These are phyloP conservation scores for Trialeurodes vaporariorum DNA, from an alignment of 1,140 invertebrate genomes.

Conservation along the genomic window DNA sequence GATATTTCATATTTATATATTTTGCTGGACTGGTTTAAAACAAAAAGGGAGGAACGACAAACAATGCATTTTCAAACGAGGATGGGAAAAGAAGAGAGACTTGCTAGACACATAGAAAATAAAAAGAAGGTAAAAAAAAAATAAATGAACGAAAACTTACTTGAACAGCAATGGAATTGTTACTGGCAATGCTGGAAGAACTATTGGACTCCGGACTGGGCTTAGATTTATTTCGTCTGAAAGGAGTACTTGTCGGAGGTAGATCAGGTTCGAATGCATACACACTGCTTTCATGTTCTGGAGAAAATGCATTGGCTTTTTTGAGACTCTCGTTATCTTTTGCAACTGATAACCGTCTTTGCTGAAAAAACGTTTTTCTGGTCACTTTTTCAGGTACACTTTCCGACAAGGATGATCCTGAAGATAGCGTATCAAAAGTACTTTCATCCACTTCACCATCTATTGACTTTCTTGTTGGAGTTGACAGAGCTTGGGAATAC, in stretches of 20 bases:
- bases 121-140: no score
- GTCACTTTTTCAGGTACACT: slow-evolving; percentile 12
- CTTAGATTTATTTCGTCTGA: slow-evolving; percentile 34
- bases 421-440: background rate
- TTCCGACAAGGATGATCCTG: slow-evolving; percentile 5
- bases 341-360: slow-evolving; percentile 24
- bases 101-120: no score
- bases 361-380: slow-evolving; percentile 39
- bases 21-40: no score
- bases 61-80: no score
- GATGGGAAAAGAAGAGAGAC: no score
- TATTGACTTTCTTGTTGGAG: background rate
- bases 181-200: slow-evolving; percentile 23
- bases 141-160: no score
- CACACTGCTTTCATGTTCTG: slow-evolving; percentile 54
- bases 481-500: background rate
- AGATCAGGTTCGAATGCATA: slow-evolving; percentile 53
- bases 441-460: slow-evolving; percentile 1
- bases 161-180: slow-evolving; percentile 45
- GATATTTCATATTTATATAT: no score
- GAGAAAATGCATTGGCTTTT: slow-evolving; percentile 49
- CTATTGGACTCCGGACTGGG: background rate
- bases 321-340: slow-evolving; percentile 34
- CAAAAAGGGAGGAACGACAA: no score
- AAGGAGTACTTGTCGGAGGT: slow-evolving; percentile 41